phyloP scores from a whole-genome alignment of 37 sponge, comb jelly and placozoan species.

The Corticium candelabrum region DNA sequence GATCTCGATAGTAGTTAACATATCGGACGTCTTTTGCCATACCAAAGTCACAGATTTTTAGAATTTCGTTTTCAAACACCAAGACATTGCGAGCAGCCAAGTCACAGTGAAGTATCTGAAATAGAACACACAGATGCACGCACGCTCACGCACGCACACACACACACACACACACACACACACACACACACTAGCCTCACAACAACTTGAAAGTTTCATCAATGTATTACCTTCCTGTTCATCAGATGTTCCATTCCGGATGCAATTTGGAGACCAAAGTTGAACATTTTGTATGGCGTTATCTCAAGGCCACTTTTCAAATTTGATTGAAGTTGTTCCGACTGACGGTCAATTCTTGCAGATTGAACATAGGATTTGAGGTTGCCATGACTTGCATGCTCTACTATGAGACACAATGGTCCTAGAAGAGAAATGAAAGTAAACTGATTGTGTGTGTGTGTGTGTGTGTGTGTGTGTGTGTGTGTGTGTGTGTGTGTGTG shows the following conservation, averaged over 20 bases:
- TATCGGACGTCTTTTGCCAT: background rate
- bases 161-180: too few species aligned
- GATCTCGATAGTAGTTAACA: background rate
- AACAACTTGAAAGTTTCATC: too few species aligned
- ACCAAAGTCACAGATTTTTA: background rate
- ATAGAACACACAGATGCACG: background rate
- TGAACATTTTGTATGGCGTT: background rate
- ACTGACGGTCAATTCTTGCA: background rate
- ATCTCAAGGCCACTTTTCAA: background rate
- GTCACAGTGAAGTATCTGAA: background rate
- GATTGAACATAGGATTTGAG: background rate
- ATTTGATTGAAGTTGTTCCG: background rate
- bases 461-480: too few species aligned
- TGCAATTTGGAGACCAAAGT: background rate
- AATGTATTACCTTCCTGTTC: too few species aligned
- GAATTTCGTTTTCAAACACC: background rate
- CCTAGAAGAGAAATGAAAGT: background rate
- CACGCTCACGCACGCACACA: too few species aligned
- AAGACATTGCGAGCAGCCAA: background rate
- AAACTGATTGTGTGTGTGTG: too few species aligned
- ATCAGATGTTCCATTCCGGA: background rate
- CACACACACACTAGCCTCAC: too few species aligned
- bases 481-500: too few species aligned
- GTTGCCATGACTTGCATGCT: background rate
- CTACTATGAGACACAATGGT: background rate